Evolutionary conservation across 2,797 vertebrate genomes (phyloP), one percentile per base, ranked within the genome.

Genomic region (Xerus rutilus): DNA sequence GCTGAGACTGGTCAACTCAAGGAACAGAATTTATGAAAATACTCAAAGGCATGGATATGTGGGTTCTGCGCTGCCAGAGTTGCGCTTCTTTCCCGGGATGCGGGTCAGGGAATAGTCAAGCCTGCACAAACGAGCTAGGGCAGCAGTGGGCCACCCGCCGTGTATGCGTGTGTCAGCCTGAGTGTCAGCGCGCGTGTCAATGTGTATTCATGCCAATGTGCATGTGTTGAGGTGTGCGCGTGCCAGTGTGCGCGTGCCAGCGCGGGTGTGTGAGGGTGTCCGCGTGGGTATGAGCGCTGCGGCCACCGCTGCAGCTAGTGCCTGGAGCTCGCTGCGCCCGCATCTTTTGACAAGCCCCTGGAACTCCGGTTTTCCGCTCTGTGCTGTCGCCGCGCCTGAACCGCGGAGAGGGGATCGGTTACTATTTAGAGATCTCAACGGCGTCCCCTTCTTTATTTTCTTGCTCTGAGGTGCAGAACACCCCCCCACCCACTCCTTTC

Each of bases 101-200:
- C 39, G 8, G 2, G 4, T 0, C 13, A 25, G 14, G 57, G 90
- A 35, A 23, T 2, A 17, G 10, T 25, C 10, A 52, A 28, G 45
- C 62, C n/a, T 0, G 92, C 47, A 23, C 84, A 9, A 9, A 25
- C 3, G 10, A 10, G 67, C 72, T 5, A 1, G 85, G 94, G 81
- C 74, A 30, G 76, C 21, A 0, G 81, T 4, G 74, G 94, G 59
- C n/a, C 92, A 5, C 67, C 69, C 30, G 59, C 65, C 62, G 23
- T 1, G 69, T 28, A 83, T 12, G 90, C 87, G 54, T 15, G 54
- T 15, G 89, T 45, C 70, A 10, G 84, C 79, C 3, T 3, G 73
- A 14, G 74, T 17, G 91, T 15, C 69, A 3, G 81, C n/a, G 49
- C 54, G 93, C 92, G 47, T 67, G 92, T 20, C 69, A 32, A 76